Base-by-base conservation (phyloP, 2,888 invertebrate genomes). In the Drosophila paracracens region DNA sequence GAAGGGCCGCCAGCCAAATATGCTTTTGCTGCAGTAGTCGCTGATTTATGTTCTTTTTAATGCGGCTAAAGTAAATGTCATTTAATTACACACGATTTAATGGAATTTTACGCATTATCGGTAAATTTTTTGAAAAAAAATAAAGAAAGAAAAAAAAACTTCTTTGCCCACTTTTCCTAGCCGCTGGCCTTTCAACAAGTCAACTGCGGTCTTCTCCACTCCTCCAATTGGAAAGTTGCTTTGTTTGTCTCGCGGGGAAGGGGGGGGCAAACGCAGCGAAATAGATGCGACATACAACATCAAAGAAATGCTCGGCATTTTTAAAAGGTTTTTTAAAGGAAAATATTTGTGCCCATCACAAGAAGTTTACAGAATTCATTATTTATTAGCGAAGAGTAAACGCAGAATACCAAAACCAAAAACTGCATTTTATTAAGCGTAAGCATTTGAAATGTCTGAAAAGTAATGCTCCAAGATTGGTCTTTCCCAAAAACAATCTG, bases 1-100 rank as follows among this genome's bases (percentile, higher is more conserved):
- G 31, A 31, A 31, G 61, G 61, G 58, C 82, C 73, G 72, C 64
- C 62, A 72, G 76, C 74, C 66, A 82, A 78, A 78, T 83, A 70
- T 77, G 82, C 77, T 79, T 79, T 78, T 38, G 57, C 81, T 67
- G 81, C 81, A 79, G 72, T 58, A 75, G 75, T 77, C 89, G 79
- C 85, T 92, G 92, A 92, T 92, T 92, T 92, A 92, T 92, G 90
- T 82, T 79, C 80, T 91, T 92, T 92, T 92, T 92, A 92, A 92
- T 92, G 92, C 88, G 92, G 83, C 91, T 82, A 91, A 92, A 92
- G 90, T 92, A 91, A 92, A 89, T 92, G 92, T 92, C 92, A 92
- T 92, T 92, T 92, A 92, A 92, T 92, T 92, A 92, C 87, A 91
- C 84, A 85, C 88, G 84, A 85, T 91, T 91, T 92, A 92, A 92